Base-by-base conservation (phyloP, 2,888 invertebrate species). In the Cosmorhoe ocellata region DNA sequence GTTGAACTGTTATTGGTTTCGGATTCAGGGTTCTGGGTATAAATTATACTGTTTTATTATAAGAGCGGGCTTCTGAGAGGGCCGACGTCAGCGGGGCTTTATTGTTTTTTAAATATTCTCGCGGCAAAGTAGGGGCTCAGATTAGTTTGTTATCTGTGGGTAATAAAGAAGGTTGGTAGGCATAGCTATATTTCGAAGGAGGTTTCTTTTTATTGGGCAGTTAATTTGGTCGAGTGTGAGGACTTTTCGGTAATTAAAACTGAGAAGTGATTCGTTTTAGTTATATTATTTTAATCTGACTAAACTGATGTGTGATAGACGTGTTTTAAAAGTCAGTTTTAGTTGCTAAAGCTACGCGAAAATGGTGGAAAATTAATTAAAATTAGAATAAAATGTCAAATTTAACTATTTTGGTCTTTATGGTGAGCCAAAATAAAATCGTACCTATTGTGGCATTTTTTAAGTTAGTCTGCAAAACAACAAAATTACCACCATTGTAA, bases 31-130 rank as follows among this genome's bases (percentile, higher is more conserved):
- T 47, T 69, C 67, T 63, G 66, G 59, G 73, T 69, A 84, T 85
- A 85, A 85, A 85, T 84, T 80, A 83, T 69, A 61, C 72, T 67
- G 77, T 81, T 84, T 84, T 84, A 84, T 83, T 79, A 76, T 59
- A 65, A 67, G 67, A 79, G 33, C n/a, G 31, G 10, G 47, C 81
- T 77, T 79, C 80, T 79, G 82, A 79, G 71, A 56, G 74, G 72
- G 65, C 73, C 79, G 63, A 67, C 72, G 58, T 61, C 71, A 73
- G 74, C 70, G 73, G 63, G 62, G 56, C 75, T 78, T 84, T 84
- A 84, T 83, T 79, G 84, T 80, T 84, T 84, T 85, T 84, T 84
- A 85, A 85, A 84, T 81, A 82, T 79, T 76, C 80, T 52, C 68
- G 67, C 8, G 51, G 45, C 64, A 69, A 68, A 66, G 63, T 49